Evolutionary conservation across 1,140 invertebrate species (phyloP), one percentile per base, ranked within the genome.

Genomic region (Saccostrea glomerata): DNA sequence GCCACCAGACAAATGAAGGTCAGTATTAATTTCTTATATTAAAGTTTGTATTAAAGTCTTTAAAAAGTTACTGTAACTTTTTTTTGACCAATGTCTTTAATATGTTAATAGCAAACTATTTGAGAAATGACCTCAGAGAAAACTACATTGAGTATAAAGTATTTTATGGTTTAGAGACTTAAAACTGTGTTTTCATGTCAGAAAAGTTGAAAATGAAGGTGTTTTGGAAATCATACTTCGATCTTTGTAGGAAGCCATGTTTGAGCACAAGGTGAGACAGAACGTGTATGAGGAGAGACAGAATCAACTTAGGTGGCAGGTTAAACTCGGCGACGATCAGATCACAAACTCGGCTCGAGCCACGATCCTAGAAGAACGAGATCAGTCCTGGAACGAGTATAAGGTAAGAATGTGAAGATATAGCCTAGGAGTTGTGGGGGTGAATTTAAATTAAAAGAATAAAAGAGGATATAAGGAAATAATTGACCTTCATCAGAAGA

Each of bases 281-380:
- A 93, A 94, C 89, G 93, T 94, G 0, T 94, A 95, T 73, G 94
- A 95, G 84, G 95, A 95, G 85, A 86, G 94, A 83, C 94, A 95
- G 90, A 95, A 95, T 89, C 94, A 95, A 89, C 91, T 95, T 54
- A 85, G 94, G 82, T 95, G 95, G 95, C 95, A 95, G 90, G 93
- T 94, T 0, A 95, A 94, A 87, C 63, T 95, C 23, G 94, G 95
- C 13, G 94, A 94, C 36, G 92, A 92, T 17, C 92, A 92, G 55
- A 93, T 95, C n/a, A 92, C 89, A 7, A 89, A 89, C 36, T 89
- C 92, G 30, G 90, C 92, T 17, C 88, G 93, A 58, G 90, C 88
- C 15, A 88, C 91, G 84, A 91, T 94, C 12, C 84, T 94, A 63
- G 89, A 91, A 1, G 90, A 91, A 17, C 87, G 94, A 87, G 89